Conservation (phyloP, 2,888 invertebrate genomes). For the Cecidostiba fungosa region DNA sequence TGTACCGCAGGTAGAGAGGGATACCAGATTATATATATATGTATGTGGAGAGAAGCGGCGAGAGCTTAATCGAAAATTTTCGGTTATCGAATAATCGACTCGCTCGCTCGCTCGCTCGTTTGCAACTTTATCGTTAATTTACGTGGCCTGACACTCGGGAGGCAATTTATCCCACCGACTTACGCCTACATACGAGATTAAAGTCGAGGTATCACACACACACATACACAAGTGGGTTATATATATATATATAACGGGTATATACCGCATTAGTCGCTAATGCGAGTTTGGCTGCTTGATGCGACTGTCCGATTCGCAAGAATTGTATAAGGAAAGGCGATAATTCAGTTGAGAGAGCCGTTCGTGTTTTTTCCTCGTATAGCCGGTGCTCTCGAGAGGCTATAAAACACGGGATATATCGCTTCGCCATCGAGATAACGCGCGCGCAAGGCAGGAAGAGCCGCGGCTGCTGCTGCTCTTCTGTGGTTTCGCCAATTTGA, state of each 20-base stretch:
- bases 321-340: not conserved
- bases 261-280: not conserved
- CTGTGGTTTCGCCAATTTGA: not conserved
- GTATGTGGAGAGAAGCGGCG: not conserved
- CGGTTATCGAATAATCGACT: constrained; percentile 57
- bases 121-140: constrained; percentile 60
- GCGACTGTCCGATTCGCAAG: not conserved
- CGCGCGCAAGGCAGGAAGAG: not conserved
- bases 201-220: not conserved
- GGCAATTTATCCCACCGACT: constrained; percentile 51
- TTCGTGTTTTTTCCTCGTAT: not conserved
- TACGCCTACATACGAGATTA: constrained; percentile 24
- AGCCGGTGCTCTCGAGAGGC: not conserved
- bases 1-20: not conserved
- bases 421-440: not conserved
- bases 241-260: too few relatives aligned
- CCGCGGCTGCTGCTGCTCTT: not conserved
- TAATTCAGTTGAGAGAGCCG: not conserved
- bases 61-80: constrained; percentile 62
- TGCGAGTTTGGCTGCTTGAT: not conserved
- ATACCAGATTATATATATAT: not conserved
- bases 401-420: constrained; percentile 1
- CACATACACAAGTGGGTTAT: not conserved
- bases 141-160: constrained; percentile 35
- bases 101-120: constrained; percentile 28